These are phyloP conservation scores for Clarias macrocephalus DNA, from an alignment of 2,113 vertebrate species.

Conservation along the genomic window DNA sequence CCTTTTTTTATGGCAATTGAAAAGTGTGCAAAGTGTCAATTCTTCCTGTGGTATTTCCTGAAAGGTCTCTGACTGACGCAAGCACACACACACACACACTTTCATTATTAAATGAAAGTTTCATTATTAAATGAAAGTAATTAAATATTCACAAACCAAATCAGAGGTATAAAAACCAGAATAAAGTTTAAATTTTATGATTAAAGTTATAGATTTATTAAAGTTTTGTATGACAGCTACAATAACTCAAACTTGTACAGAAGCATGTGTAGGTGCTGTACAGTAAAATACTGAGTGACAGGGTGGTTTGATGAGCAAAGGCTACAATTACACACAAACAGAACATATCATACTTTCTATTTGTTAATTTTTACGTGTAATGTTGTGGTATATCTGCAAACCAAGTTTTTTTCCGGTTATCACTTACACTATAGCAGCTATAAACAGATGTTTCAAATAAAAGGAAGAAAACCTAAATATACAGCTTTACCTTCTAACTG, in stretches of 20 bases:
- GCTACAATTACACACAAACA: not conserved
- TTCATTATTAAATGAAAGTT: not conserved
- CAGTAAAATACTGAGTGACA: no score
- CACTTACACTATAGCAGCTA: not conserved
- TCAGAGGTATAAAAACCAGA: not conserved
- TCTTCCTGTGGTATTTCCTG: slow-evolving; percentile 48
- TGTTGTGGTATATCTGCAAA: not conserved
- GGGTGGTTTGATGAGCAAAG: no score
- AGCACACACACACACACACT: not conserved
- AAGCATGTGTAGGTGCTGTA: not conserved
- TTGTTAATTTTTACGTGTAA: not conserved
- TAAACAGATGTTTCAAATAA: not conserved
- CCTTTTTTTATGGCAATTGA: slow-evolving; percentile 32
- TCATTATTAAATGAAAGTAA: not conserved
- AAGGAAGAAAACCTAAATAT: not conserved
- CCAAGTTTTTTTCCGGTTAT: not conserved
- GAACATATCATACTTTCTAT: not conserved
- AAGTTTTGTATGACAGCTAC: not conserved
- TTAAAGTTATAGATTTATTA: no score
- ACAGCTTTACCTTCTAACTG: not conserved
- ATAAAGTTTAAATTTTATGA: no score
- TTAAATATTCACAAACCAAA: not conserved
- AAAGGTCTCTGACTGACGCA: slow-evolving; percentile 30
- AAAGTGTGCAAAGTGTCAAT: not conserved
- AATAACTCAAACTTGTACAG: not conserved